Evolutionary conservation across 2,888 invertebrate genomes (phyloP).

Genomic region (Stegophylla sp.): DNA sequence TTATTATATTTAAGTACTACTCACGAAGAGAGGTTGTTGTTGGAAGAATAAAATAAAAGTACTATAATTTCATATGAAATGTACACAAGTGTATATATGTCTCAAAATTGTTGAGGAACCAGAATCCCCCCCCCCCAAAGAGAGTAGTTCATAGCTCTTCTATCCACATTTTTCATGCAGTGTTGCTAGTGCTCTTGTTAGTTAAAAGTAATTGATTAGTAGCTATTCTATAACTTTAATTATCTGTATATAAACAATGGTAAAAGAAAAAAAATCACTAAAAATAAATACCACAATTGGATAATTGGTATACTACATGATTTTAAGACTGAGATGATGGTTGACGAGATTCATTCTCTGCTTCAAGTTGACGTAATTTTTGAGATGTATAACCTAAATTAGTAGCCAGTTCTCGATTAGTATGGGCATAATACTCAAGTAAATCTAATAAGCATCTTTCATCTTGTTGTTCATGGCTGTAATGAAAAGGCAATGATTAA

Average conservation of each 20-base stretch:
- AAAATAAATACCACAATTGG: not conserved
- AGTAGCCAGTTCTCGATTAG: conserved; percentile 25
- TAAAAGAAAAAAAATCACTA: not conserved
- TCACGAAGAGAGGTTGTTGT: too few relatives aligned
- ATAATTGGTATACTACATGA: not conserved
- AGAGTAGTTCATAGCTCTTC: too few relatives aligned
- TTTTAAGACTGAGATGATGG: not conserved
- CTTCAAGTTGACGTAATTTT: conserved; percentile 39
- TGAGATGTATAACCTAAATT: conserved; percentile 18
- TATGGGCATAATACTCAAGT: conserved; percentile 40
- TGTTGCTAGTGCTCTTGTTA: too few relatives aligned
- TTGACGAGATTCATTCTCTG: conserved; percentile 16
- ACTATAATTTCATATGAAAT: too few relatives aligned
- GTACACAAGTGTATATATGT: too few relatives aligned
- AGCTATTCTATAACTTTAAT: too few relatives aligned
- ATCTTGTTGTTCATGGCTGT: conserved; percentile 23
- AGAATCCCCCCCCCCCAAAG: too few relatives aligned
- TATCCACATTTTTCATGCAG: too few relatives aligned
- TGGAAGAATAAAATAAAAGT: too few relatives aligned
- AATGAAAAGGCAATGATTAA: conserved; percentile 11
- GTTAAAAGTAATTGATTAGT: too few relatives aligned
- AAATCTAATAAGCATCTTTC: conserved; percentile 42
- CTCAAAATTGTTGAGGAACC: too few relatives aligned
- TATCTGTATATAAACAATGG: not conserved
- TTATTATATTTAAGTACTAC: too few relatives aligned